Conservation (phyloP, 2,797 vertebrate genomes). For the Muscicapa striata region DNA sequence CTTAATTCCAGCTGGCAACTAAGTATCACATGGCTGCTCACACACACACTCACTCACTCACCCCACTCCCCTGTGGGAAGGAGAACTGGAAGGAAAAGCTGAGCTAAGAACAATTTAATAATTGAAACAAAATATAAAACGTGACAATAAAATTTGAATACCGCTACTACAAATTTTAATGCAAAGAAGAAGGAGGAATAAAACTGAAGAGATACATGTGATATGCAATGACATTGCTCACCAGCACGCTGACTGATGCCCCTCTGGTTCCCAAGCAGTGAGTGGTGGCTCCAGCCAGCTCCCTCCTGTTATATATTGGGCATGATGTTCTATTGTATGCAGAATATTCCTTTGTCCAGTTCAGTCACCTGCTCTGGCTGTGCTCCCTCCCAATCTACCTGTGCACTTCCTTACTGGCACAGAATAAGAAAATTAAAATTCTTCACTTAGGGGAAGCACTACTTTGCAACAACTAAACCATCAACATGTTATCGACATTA, state of each 20-base stretch:
- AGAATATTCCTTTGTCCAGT: neutral
- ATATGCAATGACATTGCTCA: neutral
- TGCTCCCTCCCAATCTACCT: neutral
- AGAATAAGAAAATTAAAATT: neutral
- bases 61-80: fast-evolving
- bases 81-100: neutral
- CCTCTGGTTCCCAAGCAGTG: neutral
- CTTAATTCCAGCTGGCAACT: neutral
- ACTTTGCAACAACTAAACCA: neutral
- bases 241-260: neutral
- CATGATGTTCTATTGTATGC: neutral
- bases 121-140: neutral
- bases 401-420: neutral
- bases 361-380: neutral
- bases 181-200: neutral
- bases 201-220: neutral
- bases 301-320: neutral
- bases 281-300: neutral
- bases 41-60: neutral
- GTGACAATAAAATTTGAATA: neutral
- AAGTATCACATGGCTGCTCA: neutral
- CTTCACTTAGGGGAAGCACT: no score
- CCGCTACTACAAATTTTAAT: neutral
- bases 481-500: neutral
- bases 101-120: neutral